Percentiles rank a stretch among this genome's conserved stretches.
phyloP scores from a whole-genome alignment of 2,113 vertebrate species.

The Oryzias celebensis region DNA sequence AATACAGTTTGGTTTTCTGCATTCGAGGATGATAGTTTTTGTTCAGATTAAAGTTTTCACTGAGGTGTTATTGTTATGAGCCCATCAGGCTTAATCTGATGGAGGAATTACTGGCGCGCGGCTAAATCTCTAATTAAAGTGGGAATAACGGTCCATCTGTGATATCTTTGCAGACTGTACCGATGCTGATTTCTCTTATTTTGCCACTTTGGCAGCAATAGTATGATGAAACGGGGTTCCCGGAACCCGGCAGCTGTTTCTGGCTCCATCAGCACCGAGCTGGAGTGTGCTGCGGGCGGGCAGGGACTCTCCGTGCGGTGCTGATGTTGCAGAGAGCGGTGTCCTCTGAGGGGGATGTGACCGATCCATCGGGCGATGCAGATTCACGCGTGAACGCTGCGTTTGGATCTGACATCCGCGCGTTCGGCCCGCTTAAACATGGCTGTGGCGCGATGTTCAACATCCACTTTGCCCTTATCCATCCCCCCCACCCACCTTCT shows the following conservation, averaged over 20 bases:
- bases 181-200: neutral
- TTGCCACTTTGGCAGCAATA: neutral
- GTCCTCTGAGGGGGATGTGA: conserved; percentile 52
- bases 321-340: conserved; percentile 60
- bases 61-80: too few relatives aligned
- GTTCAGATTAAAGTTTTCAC: too few relatives aligned
- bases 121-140: neutral
- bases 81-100: neutral
- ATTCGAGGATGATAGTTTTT: too few relatives aligned
- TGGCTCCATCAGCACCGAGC: conserved; percentile 24
- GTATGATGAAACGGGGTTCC: neutral
- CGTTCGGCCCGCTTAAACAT: conserved; percentile 43
- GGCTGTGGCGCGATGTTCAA: conserved; percentile 48
- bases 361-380: conserved; percentile 17
- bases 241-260: conserved; percentile 1
- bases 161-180: neutral
- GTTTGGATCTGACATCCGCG: neutral
- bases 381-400: too few relatives aligned
- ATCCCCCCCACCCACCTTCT: neutral
- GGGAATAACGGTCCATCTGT: neutral
- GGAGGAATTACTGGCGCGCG: neutral
- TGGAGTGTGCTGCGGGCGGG: conserved; percentile 48
- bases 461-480: conserved; percentile 11
- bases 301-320: conserved; percentile 34
- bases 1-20: too few relatives aligned